These are phyloP conservation scores for honey bee (Apis mellifera) DNA, from an alignment of 1,140 invertebrate genomes.

Conservation along the genomic window DNA sequence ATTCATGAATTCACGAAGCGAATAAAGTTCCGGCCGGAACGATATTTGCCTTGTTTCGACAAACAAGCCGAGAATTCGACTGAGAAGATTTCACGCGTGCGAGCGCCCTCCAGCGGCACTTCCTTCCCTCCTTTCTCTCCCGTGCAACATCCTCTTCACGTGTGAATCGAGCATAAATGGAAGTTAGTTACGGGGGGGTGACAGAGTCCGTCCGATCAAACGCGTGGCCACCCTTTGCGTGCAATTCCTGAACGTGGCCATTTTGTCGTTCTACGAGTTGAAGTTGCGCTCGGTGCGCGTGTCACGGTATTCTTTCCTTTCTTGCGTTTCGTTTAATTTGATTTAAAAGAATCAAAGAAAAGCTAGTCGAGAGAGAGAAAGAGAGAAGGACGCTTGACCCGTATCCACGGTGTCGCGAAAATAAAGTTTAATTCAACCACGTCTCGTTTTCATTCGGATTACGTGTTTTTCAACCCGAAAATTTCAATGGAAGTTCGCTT, in stretches of 20 bases:
- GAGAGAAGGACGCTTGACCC: too few species aligned
- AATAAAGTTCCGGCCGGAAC: slow-evolving; percentile 32
- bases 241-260: slow-evolving; percentile 16
- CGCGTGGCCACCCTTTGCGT: not conserved
- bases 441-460: too few species aligned
- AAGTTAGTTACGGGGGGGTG: not conserved
- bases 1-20: slow-evolving; percentile 40
- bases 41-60: slow-evolving; percentile 50
- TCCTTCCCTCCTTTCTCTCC: not conserved
- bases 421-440: too few species aligned
- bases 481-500: too few species aligned
- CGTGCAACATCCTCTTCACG: not conserved
- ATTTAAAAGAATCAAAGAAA: too few species aligned
- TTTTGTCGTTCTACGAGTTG: not conserved
- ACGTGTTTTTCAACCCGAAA: too few species aligned
- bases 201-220: not conserved
- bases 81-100: not conserved
- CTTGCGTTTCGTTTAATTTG: too few species aligned
- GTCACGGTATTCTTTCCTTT: too few species aligned
- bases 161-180: slow-evolving; percentile 19
- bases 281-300: too few species aligned
- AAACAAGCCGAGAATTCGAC: slow-evolving; percentile 29
- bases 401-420: too few species aligned
- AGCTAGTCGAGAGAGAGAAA: too few species aligned
- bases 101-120: not conserved